Base-by-base conservation (phyloP, 2,797 vertebrate species). In the Aplochiton taeniatus region DNA sequence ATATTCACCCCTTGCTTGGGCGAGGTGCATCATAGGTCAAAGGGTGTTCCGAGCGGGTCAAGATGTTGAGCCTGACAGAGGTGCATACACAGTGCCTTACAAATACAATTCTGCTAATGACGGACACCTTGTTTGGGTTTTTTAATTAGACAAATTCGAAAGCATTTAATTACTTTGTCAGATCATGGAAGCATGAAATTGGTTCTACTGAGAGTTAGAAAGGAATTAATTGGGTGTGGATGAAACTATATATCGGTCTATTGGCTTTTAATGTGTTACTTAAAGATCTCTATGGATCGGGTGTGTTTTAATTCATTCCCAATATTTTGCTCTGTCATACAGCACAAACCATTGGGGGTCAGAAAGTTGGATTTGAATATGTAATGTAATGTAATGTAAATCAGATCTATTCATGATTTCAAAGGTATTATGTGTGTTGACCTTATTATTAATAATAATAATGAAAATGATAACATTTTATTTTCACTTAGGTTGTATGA, bases 171-270 rank as follows among this genome's bases (percentile, higher is more conserved):
- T 73, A 74, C 79, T 85, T 84, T 82, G 83, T 86, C 85, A 73
- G 73, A 78, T 83, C 83, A 83, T 50, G 65, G 83, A 69, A 86
- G 79, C 81, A 85, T 90, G 83, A 89, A 88, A 88, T 88, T 87
- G 74, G 75, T 75, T 78, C 68, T 76, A 80, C 80, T 82, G 81
- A 82, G 81, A 83, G 72, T 87, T 81, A 78, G 80, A 78, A 77
- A 63, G 63, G 74, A 75, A 76, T 82, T 83, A 81, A 89, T 84
- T 84, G 73, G 47, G 31, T 74, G 77, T 83, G 75, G 76, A 74
- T 78, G 70, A 85, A 86, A 86, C 63, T 77, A 72, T 77, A 72
- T 80, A 86, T 76, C 48, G 70, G 70, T 66, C 77, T 68, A 72
- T 59, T 74, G 73, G 53, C 50, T 79, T 87, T 84, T 80, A 85